Conservation (phyloP, 2,113 vertebrate species). For the Odocoileus hemionus region DNA sequence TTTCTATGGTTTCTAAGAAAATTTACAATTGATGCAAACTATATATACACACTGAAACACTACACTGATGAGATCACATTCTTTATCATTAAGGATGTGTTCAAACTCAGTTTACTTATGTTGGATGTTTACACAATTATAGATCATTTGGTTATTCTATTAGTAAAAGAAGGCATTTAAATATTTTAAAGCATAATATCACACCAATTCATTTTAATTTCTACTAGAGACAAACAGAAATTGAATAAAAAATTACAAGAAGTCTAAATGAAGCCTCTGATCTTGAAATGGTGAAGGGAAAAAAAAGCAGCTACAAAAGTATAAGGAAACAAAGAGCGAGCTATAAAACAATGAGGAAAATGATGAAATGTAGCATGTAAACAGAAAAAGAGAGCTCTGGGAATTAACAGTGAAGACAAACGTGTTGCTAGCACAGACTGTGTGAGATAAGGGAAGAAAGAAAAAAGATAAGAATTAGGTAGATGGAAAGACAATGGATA, state of each 20-base stretch:
- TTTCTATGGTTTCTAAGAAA: not conserved
- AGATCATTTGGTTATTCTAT: not conserved
- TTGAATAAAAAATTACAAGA: constrained; percentile 1
- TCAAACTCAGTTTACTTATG: not conserved
- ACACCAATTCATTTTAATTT: not conserved
- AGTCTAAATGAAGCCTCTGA: not conserved
- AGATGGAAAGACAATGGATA: not conserved
- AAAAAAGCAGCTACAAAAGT: not conserved
- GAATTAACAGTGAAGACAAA: not conserved
- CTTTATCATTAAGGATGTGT: not conserved
- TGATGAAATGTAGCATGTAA: not conserved
- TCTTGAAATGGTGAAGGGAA: not conserved
- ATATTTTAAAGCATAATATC: not conserved
- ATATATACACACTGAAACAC: not conserved
- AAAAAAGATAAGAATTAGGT: not conserved
- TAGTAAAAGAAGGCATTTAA: not conserved
- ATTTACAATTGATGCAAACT: not conserved
- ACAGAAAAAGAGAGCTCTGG: not conserved
- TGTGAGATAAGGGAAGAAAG: not conserved
- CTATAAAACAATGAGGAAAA: not conserved
- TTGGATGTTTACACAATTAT: not conserved
- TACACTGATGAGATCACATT: not conserved
- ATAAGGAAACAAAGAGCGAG: not conserved
- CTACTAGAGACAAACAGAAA: not conserved
- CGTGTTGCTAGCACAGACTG: not conserved